Conservation (phyloP, 53 echinoderm and acorn worm species). For the Astropecten irregularis region DNA sequence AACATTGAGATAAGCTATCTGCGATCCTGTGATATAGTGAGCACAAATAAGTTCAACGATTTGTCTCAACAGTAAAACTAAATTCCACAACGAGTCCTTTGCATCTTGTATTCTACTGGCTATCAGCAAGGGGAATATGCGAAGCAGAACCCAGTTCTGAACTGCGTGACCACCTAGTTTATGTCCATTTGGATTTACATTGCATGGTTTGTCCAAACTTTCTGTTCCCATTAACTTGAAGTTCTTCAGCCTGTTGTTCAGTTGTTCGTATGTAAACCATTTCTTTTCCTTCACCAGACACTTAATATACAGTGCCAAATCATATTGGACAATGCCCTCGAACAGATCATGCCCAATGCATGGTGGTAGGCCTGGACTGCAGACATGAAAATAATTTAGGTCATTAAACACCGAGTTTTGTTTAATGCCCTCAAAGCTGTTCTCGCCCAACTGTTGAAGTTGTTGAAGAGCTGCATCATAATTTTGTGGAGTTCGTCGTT, state of each 20-base stretch:
- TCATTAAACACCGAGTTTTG: slow-evolving; percentile 19
- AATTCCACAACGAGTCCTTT: slow-evolving; percentile 64
- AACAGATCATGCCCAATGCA: slow-evolving; percentile 64
- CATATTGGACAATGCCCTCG: slow-evolving; percentile 54
- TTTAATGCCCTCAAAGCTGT: slow-evolving; percentile 1
- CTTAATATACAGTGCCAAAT: slow-evolving; percentile 42
- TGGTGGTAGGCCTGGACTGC: slow-evolving; percentile 42
- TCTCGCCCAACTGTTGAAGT: neutral
- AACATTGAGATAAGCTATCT: slow-evolving; percentile 61
- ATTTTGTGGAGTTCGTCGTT: neutral
- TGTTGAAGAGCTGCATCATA: neutral
- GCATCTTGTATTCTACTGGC: slow-evolving; percentile 27
- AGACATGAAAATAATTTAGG: slow-evolving; percentile 53
- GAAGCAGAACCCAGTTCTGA: slow-evolving; percentile 68
- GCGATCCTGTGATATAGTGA: slow-evolving; percentile 25
- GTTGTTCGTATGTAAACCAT: slow-evolving; percentile 63
- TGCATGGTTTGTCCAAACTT: slow-evolving; percentile 25
- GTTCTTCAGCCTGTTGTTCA: slow-evolving; percentile 40
- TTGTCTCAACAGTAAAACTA: slow-evolving; percentile 56
- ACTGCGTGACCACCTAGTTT: slow-evolving; percentile 74
- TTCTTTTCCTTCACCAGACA: slow-evolving; percentile 39
- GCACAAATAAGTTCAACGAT: slow-evolving; percentile 69
- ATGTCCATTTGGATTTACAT: slow-evolving; percentile 23
- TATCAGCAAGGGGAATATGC: slow-evolving; percentile 62
- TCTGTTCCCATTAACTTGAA: slow-evolving; percentile 60